phyloP scores from a whole-genome alignment of 2,888 invertebrate genomes.

The Patella caerulea region DNA sequence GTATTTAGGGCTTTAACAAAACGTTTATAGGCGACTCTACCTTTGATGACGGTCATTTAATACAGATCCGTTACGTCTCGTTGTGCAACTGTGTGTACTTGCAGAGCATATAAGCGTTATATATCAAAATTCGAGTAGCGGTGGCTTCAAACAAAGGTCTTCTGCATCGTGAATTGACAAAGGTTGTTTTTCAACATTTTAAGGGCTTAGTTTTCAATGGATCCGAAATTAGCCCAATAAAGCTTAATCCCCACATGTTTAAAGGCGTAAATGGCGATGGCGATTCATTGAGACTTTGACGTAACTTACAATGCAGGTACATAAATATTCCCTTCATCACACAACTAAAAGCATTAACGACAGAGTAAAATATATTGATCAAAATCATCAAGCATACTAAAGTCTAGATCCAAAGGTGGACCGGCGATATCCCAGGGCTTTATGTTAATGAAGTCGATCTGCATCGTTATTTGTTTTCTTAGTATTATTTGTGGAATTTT shows the following conservation, averaged over 20 bases:
- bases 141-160: not conserved
- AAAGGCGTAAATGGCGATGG: no score
- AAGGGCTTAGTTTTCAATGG: no score
- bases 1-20: not conserved
- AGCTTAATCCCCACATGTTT: not conserved
- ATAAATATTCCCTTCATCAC: not conserved
- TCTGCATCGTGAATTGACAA: not conserved
- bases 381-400: no score
- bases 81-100: not conserved
- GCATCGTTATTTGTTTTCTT: no score
- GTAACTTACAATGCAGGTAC: not conserved
- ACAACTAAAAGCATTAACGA: no score
- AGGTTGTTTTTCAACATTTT: not conserved
- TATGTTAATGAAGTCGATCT: no score
- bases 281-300: not conserved
- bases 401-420: no score
- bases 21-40: not conserved
- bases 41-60: not conserved
- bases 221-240: constrained; percentile 4
- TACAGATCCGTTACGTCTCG: not conserved
- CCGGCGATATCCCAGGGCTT: no score
- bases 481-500: no score
- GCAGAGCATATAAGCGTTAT: not conserved
- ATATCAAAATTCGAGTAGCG: not conserved
- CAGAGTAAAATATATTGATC: no score